These are phyloP conservation scores for Euwallacea fornicatus DNA, from an alignment of 1,140 invertebrate species.

Conservation along the genomic window DNA sequence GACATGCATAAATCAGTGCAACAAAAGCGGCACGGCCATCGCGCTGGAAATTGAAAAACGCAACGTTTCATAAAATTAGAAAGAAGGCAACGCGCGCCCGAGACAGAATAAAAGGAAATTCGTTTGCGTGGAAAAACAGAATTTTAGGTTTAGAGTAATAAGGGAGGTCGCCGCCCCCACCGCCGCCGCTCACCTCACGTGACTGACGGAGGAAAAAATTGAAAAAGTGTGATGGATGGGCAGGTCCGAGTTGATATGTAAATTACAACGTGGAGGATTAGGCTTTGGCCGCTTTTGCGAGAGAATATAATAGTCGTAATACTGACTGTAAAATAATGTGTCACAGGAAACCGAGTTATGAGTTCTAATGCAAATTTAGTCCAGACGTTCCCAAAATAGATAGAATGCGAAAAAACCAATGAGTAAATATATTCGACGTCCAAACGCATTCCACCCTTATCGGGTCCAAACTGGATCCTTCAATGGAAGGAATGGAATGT, in stretches of 20 bases:
- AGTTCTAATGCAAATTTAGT: too few relatives aligned
- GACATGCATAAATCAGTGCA: constrained; percentile 5
- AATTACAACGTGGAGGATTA: too few relatives aligned
- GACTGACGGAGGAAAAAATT: constrained; percentile 2
- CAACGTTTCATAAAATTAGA: constrained; percentile 15
- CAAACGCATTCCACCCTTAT: too few relatives aligned
- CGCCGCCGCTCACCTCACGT: neutral
- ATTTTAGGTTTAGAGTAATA: neutral
- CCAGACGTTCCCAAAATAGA: too few relatives aligned
- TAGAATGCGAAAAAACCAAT: too few relatives aligned
- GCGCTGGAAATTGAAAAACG: constrained; percentile 8
- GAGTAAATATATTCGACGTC: too few relatives aligned
- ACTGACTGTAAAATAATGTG: too few relatives aligned
- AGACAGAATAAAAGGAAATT: constrained; percentile 4
- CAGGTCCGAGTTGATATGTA: neutral
- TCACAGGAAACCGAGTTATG: too few relatives aligned
- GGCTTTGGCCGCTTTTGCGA: too few relatives aligned
- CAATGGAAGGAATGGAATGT: too few relatives aligned
- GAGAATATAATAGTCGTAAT: too few relatives aligned
- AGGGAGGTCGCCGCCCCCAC: neutral
- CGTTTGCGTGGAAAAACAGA: neutral
- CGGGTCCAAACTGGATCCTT: too few relatives aligned
- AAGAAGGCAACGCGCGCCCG: neutral
- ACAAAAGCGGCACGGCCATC: constrained; percentile 1
- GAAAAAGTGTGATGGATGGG: constrained; percentile 1